A percentile compares a stretch with the other conserved stretches of the same genome.
Conservation (phyloP, 2,113 vertebrate genomes). For the Caranx ignobilis region DNA sequence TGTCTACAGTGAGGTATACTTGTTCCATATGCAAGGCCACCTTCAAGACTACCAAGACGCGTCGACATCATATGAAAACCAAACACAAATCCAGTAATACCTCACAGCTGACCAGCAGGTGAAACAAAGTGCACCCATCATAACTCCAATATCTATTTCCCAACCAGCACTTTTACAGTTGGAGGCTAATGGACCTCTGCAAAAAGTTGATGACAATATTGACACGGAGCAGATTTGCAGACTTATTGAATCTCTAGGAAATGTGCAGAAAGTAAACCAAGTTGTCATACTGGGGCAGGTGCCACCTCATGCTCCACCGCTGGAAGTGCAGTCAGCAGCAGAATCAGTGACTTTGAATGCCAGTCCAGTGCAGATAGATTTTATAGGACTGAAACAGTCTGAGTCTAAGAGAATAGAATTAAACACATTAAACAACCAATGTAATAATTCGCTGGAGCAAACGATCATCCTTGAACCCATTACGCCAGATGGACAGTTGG, state of each 20-base stretch:
- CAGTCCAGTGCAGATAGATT: slow-evolving; percentile 59
- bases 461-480: slow-evolving; percentile 79
- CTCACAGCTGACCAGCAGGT: slow-evolving; percentile 16
- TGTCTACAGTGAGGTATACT: slow-evolving; percentile 57
- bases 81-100: slow-evolving; percentile 71
- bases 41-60: slow-evolving; percentile 80
- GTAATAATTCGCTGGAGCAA: slow-evolving; percentile 69
- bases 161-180: slow-evolving; percentile 71
- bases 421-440: slow-evolving; percentile 40
- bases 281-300: slow-evolving; percentile 82
- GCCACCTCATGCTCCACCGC: slow-evolving; percentile 67
- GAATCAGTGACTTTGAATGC: slow-evolving; percentile 60
- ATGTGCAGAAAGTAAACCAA: slow-evolving; percentile 84
- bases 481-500: slow-evolving; percentile 72
- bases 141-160: slow-evolving; percentile 74
- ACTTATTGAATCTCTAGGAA: slow-evolving; percentile 84
- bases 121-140: slow-evolving; percentile 59
- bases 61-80: slow-evolving; percentile 76
- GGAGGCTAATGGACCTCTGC: slow-evolving; percentile 78
- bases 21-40: slow-evolving; percentile 78
- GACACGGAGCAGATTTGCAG: slow-evolving; percentile 83
- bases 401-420: slow-evolving; percentile 40
- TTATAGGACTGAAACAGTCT: slow-evolving; percentile 52
- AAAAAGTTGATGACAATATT: slow-evolving; percentile 81
- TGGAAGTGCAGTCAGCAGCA: slow-evolving; percentile 68